These are phyloP conservation scores for Caenorhabditis afra DNA, from an alignment of 2,888 invertebrate genomes.

Conservation along the genomic window DNA sequence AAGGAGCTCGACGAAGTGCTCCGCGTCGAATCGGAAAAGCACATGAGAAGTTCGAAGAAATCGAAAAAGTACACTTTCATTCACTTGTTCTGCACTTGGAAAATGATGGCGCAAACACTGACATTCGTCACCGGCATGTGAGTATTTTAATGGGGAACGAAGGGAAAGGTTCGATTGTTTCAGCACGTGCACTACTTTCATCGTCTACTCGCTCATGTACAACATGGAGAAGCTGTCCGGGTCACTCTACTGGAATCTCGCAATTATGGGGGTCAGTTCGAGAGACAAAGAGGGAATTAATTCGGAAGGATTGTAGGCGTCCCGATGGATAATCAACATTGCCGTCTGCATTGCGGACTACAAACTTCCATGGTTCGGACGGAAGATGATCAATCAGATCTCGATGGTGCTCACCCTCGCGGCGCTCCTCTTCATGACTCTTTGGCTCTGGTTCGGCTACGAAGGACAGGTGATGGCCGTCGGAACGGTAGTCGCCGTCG, in stretches of 20 bases:
- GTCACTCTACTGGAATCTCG: slow-evolving; percentile 60
- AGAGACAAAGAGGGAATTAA: neutral
- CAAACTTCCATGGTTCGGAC: slow-evolving; percentile 62
- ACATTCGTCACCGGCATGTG: slow-evolving; percentile 62
- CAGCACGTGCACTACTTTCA: slow-evolving; percentile 57
- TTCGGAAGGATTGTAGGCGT: slow-evolving; percentile 22
- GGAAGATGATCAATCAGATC: slow-evolving; percentile 64
- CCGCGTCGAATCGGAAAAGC: slow-evolving; percentile 38
- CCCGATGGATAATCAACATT: slow-evolving; percentile 69
- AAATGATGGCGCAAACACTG: slow-evolving; percentile 58
- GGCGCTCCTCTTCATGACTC: slow-evolving; percentile 28
- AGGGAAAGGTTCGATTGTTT: too few relatives aligned
- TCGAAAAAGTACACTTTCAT: slow-evolving; percentile 60
- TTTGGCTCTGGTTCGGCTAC: slow-evolving; percentile 34
- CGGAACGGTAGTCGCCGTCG: slow-evolving; percentile 63
- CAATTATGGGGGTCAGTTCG: slow-evolving; percentile 53
- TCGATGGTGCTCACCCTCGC: slow-evolving; percentile 59
- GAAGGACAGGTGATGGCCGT: slow-evolving; percentile 45
- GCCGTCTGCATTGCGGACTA: slow-evolving; percentile 65
- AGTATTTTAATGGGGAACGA: slow-evolving; percentile 7
- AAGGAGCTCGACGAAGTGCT: slow-evolving; percentile 44
- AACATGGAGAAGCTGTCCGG: slow-evolving; percentile 66
- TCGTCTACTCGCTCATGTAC: slow-evolving; percentile 58
- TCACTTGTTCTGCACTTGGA: slow-evolving; percentile 64
- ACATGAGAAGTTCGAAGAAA: slow-evolving; percentile 35